A percentile compares a stretch with the other conserved stretches of the same genome.
phyloP scores from a whole-genome alignment of 2,113 vertebrate genomes.

The Scomber scombrus region DNA sequence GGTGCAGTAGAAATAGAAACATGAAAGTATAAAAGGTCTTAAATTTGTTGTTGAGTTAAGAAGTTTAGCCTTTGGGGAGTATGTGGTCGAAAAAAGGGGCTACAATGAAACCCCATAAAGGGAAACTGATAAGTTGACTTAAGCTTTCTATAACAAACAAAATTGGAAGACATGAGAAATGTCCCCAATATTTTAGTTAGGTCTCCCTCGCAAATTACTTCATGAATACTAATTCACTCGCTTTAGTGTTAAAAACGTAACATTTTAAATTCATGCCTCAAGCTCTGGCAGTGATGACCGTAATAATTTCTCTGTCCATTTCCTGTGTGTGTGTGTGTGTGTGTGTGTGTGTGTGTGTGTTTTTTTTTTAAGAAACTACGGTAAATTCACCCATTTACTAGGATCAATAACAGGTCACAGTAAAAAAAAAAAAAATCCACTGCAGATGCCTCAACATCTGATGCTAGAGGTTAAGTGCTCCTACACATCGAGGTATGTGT shows the following conservation, averaged over 20 bases:
- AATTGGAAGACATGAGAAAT: neutral
- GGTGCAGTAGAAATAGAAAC: no score
- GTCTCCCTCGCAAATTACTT: constrained; percentile 10
- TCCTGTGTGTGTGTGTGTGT: neutral
- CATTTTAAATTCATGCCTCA: constrained; percentile 12
- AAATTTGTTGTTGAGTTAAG: neutral
- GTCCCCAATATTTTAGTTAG: neutral
- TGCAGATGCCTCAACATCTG: constrained; percentile 52
- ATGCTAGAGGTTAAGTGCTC: constrained; percentile 69
- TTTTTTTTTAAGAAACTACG: constrained; percentile 54
- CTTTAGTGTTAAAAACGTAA: constrained; percentile 20
- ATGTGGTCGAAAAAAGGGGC: neutral
- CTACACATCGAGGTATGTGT: constrained; percentile 35
- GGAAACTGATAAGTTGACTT: neutral
- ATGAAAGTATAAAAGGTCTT: no score
- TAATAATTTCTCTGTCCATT: constrained; percentile 42
- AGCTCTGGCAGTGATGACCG: constrained; percentile 22
- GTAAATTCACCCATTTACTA: constrained; percentile 61
- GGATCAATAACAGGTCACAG: constrained; percentile 54
- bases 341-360: neutral
- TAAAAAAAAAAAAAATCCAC: neutral
- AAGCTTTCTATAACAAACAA: neutral
- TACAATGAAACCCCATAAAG: neutral
- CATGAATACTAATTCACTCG: constrained; percentile 26
- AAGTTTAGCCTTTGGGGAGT: neutral